Evolutionary conservation across 64 coral and sea anemone species (phyloP).

Genomic region (Stichodactyla mertensii): DNA sequence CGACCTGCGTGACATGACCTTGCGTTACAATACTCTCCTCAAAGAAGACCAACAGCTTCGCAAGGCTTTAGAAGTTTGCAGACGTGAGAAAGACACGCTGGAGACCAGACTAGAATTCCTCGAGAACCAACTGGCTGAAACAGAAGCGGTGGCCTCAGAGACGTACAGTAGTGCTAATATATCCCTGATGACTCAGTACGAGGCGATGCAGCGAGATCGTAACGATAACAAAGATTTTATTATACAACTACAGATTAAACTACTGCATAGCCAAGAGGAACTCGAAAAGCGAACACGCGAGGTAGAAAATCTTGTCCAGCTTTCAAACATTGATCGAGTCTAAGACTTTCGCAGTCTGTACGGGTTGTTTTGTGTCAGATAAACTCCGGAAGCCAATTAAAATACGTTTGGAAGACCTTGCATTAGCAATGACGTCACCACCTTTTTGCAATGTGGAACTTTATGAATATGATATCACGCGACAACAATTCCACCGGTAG

Average conservation of each 20-base stretch:
- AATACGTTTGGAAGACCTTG: neutral
- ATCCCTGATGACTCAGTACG: slow-evolving; percentile 7
- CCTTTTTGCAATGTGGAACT: no score
- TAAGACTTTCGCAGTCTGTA: no score
- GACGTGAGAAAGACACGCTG: neutral
- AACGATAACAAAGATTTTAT: slow-evolving; percentile 39
- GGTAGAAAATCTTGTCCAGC: neutral
- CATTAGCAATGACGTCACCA: no score
- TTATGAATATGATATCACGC: no score
- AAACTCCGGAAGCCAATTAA: neutral
- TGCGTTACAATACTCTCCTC: slow-evolving; percentile 24
- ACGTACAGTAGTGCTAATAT: slow-evolving; percentile 22
- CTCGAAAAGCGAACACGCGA: slow-evolving; percentile 12
- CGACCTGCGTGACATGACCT: slow-evolving; percentile 38
- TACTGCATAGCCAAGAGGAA: slow-evolving; percentile 37
- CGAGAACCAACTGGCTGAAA: slow-evolving; percentile 31
- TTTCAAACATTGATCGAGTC: neutral
- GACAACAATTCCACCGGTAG: no score
- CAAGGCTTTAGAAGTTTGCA: slow-evolving; percentile 11
- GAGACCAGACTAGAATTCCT: slow-evolving; percentile 6
- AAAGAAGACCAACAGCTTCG: slow-evolving; percentile 46
- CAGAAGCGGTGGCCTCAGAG: slow-evolving; percentile 21
- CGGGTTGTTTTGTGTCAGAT: no score
- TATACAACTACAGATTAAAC: slow-evolving; percentile 52
- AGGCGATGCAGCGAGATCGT: slow-evolving; percentile 18